phyloP scores from a whole-genome alignment of 2,888 invertebrate species.

The Lithosia quadra region DNA sequence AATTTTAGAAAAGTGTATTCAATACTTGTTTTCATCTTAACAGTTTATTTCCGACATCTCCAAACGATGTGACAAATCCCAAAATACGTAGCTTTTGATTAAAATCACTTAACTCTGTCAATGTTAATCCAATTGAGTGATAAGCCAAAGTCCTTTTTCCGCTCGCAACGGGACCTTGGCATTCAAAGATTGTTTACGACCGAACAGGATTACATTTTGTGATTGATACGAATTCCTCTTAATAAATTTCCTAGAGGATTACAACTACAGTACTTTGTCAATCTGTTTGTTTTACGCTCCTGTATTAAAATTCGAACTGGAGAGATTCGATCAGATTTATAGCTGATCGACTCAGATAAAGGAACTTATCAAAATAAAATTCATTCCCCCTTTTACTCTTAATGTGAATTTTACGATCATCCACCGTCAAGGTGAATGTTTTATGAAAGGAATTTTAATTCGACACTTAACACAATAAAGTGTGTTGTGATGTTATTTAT shows the following conservation, averaged over 20 bases:
- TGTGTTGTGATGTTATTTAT: constrained; percentile 58
- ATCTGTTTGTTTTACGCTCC: constrained; percentile 71
- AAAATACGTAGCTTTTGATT: not conserved
- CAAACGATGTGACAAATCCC: not conserved
- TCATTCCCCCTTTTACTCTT: constrained; percentile 61
- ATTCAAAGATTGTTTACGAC: constrained; percentile 77
- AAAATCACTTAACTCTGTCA: constrained; percentile 6
- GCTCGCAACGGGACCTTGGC: constrained; percentile 29
- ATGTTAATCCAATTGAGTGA: constrained; percentile 5
- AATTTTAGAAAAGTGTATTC: not conserved
- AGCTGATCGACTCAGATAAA: constrained; percentile 64
- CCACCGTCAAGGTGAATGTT: constrained; percentile 28
- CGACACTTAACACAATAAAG: constrained; percentile 45
- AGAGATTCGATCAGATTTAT: constrained; percentile 64
- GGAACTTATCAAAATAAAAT: constrained; percentile 70
- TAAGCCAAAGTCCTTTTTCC: constrained; percentile 18
- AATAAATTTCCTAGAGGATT: constrained; percentile 73
- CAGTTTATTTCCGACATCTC: not conserved
- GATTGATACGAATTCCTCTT: constrained; percentile 81
- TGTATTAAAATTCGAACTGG: constrained; percentile 69
- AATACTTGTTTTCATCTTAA: not conserved
- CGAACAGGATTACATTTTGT: constrained; percentile 78
- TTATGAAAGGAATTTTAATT: constrained; percentile 47
- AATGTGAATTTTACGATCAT: constrained; percentile 60
- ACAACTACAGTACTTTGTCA: constrained; percentile 65